These are phyloP conservation scores for Polyergus mexicanus DNA, from an alignment of 1,140 invertebrate genomes.

Conservation along the genomic window DNA sequence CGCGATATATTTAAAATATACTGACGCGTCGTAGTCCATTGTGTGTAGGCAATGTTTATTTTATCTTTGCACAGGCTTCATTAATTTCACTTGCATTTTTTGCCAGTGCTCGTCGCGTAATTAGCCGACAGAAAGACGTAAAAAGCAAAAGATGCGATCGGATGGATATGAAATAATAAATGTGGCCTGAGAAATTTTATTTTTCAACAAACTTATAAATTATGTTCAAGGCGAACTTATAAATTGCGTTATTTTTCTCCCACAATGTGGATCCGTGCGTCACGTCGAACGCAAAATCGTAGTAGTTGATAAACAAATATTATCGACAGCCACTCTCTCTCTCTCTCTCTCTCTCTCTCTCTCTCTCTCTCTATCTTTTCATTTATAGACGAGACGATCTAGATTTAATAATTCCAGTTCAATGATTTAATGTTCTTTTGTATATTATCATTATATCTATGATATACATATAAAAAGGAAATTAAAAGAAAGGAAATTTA, in stretches of 20 bases:
- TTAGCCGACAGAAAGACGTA: slow-evolving; percentile 19
- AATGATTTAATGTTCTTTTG: not conserved
- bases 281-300: not conserved
- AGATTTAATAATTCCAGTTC: not conserved
- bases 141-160: slow-evolving; percentile 42
- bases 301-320: slow-evolving; percentile 37
- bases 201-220: slow-evolving; percentile 35
- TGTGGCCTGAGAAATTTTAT: slow-evolving; percentile 48
- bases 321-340: no score
- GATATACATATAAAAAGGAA: not conserved
- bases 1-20: slow-evolving; percentile 52
- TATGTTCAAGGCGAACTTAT: slow-evolving; percentile 36
- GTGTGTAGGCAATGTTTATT: slow-evolving; percentile 43
- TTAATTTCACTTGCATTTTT: slow-evolving; percentile 52
- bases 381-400: not conserved
- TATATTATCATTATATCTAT: not conserved
- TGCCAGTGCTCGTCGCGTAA: slow-evolving; percentile 33
- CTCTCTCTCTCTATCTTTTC: no score
- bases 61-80: slow-evolving; percentile 40
- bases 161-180: slow-evolving; percentile 40
- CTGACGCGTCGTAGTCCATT: slow-evolving; percentile 22
- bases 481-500: not conserved
- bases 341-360: no score
- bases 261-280: not conserved
- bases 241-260: slow-evolving; percentile 26